These are phyloP conservation scores for Sebastes schlegelii DNA, from an alignment of 2,113 vertebrate species.

Conservation along the genomic window DNA sequence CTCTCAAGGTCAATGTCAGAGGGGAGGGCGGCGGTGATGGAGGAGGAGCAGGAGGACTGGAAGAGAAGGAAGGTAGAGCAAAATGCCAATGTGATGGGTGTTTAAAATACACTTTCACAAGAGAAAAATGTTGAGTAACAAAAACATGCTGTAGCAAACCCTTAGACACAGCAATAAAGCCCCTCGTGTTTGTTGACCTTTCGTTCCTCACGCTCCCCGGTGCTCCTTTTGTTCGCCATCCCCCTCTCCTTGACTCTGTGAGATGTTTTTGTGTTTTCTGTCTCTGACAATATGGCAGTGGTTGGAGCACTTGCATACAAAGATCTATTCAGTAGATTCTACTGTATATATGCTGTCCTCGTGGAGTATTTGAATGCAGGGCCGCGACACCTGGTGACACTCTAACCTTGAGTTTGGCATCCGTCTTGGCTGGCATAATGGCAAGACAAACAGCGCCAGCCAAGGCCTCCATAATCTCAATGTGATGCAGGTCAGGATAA, in stretches of 20 bases:
- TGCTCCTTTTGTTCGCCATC: background rate
- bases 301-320: slow-evolving; percentile 39
- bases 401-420: slow-evolving; percentile 29
- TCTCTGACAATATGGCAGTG: slow-evolving; percentile 19
- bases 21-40: slow-evolving; percentile 32
- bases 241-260: slow-evolving; percentile 8
- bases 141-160: slow-evolving; percentile 11
- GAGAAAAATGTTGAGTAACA: slow-evolving; percentile 12
- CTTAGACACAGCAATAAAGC: background rate
- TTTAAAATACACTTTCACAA: background rate
- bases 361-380: slow-evolving; percentile 41
- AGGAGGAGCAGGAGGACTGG: background rate
- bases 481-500: slow-evolving; percentile 19
- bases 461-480: slow-evolving; percentile 15
- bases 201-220: slow-evolving; percentile 3
- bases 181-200: slow-evolving; percentile 18
- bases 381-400: slow-evolving; percentile 29
- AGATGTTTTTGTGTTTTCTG: slow-evolving; percentile 38
- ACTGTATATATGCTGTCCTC: background rate
- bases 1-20: slow-evolving; percentile 67
- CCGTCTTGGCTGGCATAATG: slow-evolving; percentile 4
- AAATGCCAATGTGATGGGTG: slow-evolving; percentile 20
- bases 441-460: slow-evolving; percentile 21
- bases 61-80: background rate
- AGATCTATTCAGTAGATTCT: background rate